Conservation (phyloP, 1,140 invertebrate species). For the Drosophila lini region DNA sequence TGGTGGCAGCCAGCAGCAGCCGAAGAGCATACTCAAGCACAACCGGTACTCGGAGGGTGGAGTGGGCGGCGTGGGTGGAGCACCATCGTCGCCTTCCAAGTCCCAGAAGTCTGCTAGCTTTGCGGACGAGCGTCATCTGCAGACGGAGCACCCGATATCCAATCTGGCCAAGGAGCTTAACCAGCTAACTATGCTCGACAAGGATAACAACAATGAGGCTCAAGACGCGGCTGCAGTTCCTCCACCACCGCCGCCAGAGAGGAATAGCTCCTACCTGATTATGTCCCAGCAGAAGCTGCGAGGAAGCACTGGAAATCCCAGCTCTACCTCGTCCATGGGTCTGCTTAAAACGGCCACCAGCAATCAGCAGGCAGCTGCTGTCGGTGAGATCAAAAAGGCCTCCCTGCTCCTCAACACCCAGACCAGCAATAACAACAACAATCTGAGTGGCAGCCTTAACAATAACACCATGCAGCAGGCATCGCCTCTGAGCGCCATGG, state of each 20-base stretch:
- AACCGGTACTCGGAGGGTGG: constrained; percentile 77
- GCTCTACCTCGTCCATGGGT: constrained; percentile 55
- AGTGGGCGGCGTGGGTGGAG: constrained; percentile 41
- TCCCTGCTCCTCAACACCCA: constrained; percentile 41
- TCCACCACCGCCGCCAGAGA: constrained; percentile 90
- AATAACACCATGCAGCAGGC: constrained; percentile 65
- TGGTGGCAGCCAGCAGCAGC: constrained; percentile 46
- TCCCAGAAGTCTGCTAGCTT: constrained; percentile 83
- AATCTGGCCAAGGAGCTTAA: constrained; percentile 73
- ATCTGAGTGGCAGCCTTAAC: constrained; percentile 57
- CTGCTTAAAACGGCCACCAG: constrained; percentile 72
- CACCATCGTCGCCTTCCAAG: constrained; percentile 82
- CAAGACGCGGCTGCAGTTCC: constrained; percentile 63
- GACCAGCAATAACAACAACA: constrained; percentile 64
- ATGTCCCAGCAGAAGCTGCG: constrained; percentile 88
- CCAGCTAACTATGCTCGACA: constrained; percentile 65
- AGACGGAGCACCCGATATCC: constrained; percentile 81
- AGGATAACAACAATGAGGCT: constrained; percentile 64
- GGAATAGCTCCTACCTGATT: constrained; percentile 92
- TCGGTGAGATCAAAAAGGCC: constrained; percentile 64
- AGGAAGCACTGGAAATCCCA: constrained; percentile 35
- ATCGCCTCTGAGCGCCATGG: constrained; percentile 72
- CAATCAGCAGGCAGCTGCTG: constrained; percentile 68
- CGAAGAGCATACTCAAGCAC: constrained; percentile 83
- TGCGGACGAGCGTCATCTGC: constrained; percentile 78